A percentile compares a stretch with the other conserved stretches of the same genome.
These are phyloP conservation scores for Pediacus dermestoides DNA, from an alignment of 2,888 invertebrate species.

Conservation along the genomic window DNA sequence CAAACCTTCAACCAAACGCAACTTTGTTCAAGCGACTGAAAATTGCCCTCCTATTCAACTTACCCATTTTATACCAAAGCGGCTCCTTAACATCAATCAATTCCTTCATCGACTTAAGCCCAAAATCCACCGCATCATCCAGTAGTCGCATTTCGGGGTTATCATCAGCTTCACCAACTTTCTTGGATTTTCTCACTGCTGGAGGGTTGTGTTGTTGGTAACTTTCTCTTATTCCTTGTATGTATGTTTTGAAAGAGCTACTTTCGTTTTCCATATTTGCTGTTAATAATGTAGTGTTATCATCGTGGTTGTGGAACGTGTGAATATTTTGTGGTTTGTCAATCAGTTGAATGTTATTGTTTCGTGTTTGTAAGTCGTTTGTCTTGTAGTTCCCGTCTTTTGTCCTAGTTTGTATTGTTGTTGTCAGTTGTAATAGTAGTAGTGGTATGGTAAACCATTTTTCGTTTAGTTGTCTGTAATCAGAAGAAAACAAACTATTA, in stretches of 20 bases:
- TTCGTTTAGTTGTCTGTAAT: slow-evolving; percentile 9
- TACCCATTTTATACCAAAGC: slow-evolving; percentile 59
- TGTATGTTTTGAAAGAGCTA: no score
- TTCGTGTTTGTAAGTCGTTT: slow-evolving; percentile 5
- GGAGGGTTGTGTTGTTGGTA: no score
- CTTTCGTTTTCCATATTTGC: slow-evolving; percentile 25
- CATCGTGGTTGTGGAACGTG: slow-evolving; percentile 15
- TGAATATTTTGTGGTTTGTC: slow-evolving; percentile 18
- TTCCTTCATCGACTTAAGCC: slow-evolving; percentile 64
- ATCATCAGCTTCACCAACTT: neutral
- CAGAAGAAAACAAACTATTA: no score
- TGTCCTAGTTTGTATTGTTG: slow-evolving; percentile 12
- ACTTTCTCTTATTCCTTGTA: no score
- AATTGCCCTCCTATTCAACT: slow-evolving; percentile 26
- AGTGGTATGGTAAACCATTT: slow-evolving; percentile 14
- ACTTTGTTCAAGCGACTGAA: neutral
- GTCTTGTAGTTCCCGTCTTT: slow-evolving; percentile 12
- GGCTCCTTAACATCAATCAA: slow-evolving; percentile 60
- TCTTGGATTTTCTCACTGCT: no score
- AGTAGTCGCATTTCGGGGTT: no score
- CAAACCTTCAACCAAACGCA: slow-evolving; percentile 53
- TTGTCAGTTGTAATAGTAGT: slow-evolving; percentile 5
- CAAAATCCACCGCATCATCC: slow-evolving; percentile 65
- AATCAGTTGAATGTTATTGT: no score
- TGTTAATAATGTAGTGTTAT: no score